Evolutionary conservation across 2,888 invertebrate species (phyloP).

Genomic region (Dyspetes luteomarginatus): DNA sequence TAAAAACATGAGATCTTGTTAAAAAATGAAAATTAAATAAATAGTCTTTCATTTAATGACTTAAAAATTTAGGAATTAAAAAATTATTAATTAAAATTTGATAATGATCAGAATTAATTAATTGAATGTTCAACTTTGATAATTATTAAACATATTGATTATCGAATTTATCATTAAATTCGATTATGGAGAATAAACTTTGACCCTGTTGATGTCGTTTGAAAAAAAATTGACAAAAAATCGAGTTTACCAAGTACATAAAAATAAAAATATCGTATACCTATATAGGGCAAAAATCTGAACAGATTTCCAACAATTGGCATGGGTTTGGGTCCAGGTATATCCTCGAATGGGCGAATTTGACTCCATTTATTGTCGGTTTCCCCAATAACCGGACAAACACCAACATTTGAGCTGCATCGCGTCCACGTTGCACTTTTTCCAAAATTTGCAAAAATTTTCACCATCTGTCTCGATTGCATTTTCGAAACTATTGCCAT

Average conservation of each 20-base stretch:
- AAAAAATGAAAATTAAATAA: background rate
- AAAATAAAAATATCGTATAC: constrained; percentile 66
- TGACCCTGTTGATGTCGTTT: too few relatives aligned
- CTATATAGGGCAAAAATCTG: constrained; percentile 76
- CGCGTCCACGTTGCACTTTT: background rate
- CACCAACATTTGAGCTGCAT: constrained; percentile 43
- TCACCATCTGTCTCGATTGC: constrained; percentile 34
- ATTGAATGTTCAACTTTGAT: background rate
- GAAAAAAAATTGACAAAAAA: background rate
- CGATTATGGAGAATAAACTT: background rate
- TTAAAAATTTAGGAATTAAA: too few relatives aligned
- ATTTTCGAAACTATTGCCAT: constrained; percentile 34
- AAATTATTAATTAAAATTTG: background rate
- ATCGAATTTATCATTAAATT: background rate
- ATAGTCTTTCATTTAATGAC: too few relatives aligned
- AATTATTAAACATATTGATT: background rate
- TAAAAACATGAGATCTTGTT: constrained; percentile 41
- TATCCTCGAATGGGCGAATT: constrained; percentile 80
- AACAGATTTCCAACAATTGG: constrained; percentile 83
- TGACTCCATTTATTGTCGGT: constrained; percentile 60
- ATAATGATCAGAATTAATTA: background rate
- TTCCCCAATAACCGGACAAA: constrained; percentile 49
- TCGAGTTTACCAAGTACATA: constrained; percentile 19
- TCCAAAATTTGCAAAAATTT: constrained; percentile 27
- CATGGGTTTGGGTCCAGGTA: constrained; percentile 84